phyloP scores from a whole-genome alignment of 2,113 vertebrate genomes.

The Ailurus styani region DNA sequence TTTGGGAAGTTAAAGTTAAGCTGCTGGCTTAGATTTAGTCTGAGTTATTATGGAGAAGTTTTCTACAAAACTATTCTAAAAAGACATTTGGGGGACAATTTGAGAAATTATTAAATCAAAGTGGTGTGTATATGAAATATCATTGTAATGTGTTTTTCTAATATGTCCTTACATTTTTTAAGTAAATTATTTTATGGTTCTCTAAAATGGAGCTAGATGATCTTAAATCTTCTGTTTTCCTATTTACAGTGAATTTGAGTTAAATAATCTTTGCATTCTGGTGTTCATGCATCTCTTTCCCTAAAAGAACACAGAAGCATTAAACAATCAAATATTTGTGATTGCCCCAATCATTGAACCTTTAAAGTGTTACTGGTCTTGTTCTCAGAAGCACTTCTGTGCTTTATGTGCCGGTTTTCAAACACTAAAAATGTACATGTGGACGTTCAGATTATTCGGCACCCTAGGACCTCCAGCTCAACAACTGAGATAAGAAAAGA shows the following conservation, averaged over 20 bases:
- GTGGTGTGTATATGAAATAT: background rate
- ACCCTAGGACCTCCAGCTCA: background rate
- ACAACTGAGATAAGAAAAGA: background rate
- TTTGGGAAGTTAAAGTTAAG: background rate
- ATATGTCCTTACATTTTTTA: background rate
- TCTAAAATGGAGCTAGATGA: background rate
- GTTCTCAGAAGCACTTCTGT: background rate
- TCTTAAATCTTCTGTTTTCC: background rate
- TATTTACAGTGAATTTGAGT: background rate
- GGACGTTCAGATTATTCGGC: background rate
- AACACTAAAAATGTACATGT: background rate
- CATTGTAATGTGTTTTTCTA: background rate
- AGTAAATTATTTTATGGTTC: background rate
- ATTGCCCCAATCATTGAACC: background rate
- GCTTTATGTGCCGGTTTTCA: background rate
- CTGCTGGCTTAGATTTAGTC: background rate
- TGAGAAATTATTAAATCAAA: background rate
- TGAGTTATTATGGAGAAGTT: background rate
- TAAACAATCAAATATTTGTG: background rate
- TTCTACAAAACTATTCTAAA: background rate
- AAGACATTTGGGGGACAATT: background rate
- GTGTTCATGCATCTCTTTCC: background rate
- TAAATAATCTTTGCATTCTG: background rate
- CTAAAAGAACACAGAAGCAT: background rate
- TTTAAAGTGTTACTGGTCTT: background rate